Evolutionary conservation across 2,113 vertebrate species (phyloP).

Genomic region (Pygoscelis antarcticus): DNA sequence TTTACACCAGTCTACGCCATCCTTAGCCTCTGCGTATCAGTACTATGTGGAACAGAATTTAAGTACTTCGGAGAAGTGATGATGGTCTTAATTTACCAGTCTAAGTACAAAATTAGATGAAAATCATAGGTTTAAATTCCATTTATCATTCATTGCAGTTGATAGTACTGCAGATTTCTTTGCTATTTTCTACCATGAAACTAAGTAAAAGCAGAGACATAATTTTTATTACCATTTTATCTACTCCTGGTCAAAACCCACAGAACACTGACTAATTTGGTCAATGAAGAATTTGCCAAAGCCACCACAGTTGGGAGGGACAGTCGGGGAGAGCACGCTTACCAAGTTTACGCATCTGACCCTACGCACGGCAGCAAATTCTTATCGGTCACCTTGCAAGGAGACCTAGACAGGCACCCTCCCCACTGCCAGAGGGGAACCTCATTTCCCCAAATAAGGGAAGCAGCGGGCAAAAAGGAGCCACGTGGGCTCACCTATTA

Average conservation of each 20-base stretch:
- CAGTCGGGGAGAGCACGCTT: neutral
- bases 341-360: neutral
- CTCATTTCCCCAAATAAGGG: neutral
- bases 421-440: neutral
- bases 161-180: neutral
- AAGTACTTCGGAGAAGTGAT: neutral
- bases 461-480: neutral
- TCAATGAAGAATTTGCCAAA: neutral
- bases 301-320: too few relatives aligned
- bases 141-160: neutral
- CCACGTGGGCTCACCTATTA: neutral
- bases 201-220: neutral
- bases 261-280: neutral
- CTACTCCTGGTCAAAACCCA: neutral
- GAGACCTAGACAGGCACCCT: neutral
- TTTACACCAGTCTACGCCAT: neutral
- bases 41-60: neutral
- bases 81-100: neutral
- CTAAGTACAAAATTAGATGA: neutral
- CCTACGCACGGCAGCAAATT: neutral
- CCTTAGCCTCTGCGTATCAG: neutral
- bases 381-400: neutral
- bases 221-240: neutral
- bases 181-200: neutral
- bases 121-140: neutral